Evolutionary conservation across 2,113 vertebrate genomes (phyloP), one percentile per base, ranked within the genome.

Genomic region (Lates calcarifer): DNA sequence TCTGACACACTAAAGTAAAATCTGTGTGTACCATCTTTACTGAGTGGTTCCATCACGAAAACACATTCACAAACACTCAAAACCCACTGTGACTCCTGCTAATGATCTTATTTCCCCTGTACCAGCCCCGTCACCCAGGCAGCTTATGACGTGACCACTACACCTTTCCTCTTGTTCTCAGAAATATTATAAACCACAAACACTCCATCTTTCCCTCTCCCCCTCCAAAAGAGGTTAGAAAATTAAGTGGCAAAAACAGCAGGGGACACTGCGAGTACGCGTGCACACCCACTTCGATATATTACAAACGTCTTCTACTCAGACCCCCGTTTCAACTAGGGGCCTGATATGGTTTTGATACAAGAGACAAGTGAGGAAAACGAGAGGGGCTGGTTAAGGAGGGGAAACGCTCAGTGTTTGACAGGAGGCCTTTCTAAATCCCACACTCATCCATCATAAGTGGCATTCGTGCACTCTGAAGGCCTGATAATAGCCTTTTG

Each of bases 61-160:
- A 90, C 77, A 87, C 88, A 80, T 90, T 95, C 94, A 95, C 95
- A 95, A 95, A 95, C 95, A 95, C 93, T 95, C 92, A 95, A 94
- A 95, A 87, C 88, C 92, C 8, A 71, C 91, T 91, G 90, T 94
- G 95, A 96, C 94, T 94, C 93, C 90, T 49, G 94, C 93, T 95
- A 95, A 96, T 95, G 90, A 95, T 94, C 93, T 95, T 89, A 95
- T 96, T 95, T 95, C 93, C 95, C 94, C 94, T 92, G 95, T 92
- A 94, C 92, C 93, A n/a, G 94, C 95, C 77, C 74, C 31, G 93
- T 92, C 91, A 88, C 51, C 51, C 13, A 22, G 24, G 45, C 74
- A 61, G 51, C 69, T 64, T 53, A 61, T 26, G 58, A 79, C 56
- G 74, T 77, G 74, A 84, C 91, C 57, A 60, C 61, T 17, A 2